These are phyloP conservation scores for Oriolus oriolus DNA, from an alignment of 2,113 vertebrate species.

Conservation along the genomic window DNA sequence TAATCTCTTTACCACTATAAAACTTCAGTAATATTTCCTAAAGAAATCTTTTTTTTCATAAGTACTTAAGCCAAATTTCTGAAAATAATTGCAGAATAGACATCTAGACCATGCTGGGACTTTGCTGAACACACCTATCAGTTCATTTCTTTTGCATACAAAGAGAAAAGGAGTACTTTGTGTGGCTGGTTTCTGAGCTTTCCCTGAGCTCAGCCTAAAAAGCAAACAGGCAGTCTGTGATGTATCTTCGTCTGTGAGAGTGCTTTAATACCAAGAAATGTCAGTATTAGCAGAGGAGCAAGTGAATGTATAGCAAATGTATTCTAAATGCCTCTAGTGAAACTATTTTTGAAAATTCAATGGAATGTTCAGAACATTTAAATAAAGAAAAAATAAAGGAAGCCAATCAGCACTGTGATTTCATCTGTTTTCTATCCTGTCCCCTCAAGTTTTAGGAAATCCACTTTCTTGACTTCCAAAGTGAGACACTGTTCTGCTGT, in stretches of 20 bases:
- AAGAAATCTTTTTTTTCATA: neutral
- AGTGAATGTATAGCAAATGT: neutral
- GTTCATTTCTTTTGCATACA: neutral
- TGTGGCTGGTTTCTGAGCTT: neutral
- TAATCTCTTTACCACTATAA: neutral
- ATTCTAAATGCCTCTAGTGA: neutral
- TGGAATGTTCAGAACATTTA: neutral
- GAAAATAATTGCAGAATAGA: neutral
- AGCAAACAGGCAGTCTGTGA: neutral
- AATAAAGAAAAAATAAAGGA: neutral
- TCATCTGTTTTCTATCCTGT: neutral
- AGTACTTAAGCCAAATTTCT: neutral
- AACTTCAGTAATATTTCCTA: neutral
- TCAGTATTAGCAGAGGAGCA: neutral
- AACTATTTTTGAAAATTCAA: neutral
- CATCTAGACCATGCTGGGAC: neutral
- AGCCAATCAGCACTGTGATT: rapidly evolving
- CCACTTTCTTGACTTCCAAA: neutral
- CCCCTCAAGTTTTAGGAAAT: neutral
- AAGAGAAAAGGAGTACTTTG: neutral
- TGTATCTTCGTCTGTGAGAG: neutral
- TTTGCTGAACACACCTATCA: neutral
- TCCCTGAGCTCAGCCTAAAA: neutral
- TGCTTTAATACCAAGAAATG: neutral
- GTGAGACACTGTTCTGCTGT: neutral